phyloP scores from a whole-genome alignment of 64 coral and sea anemone species.

The Stichodactyla helianthus region DNA sequence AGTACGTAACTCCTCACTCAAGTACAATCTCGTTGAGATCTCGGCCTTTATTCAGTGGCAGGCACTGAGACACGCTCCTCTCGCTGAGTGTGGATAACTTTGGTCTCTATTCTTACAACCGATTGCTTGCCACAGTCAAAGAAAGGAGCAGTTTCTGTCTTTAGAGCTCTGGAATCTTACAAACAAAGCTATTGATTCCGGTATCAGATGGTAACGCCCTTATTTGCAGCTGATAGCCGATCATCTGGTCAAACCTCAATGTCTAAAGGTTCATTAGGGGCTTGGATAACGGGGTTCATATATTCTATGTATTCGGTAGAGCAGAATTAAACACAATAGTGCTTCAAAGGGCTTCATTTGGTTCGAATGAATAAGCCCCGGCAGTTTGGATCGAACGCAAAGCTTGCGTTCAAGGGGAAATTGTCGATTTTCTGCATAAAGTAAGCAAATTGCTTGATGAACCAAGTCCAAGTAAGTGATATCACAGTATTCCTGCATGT shows the following conservation, averaged over 20 bases:
- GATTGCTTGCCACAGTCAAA: neutral
- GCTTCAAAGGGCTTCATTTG: neutral
- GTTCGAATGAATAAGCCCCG: too few species aligned
- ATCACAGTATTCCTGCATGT: too few species aligned
- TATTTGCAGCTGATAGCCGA: conserved; percentile 1
- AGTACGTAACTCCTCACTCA: neutral
- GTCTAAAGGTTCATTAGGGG: conserved; percentile 3
- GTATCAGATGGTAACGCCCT: neutral
- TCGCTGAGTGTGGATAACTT: neutral
- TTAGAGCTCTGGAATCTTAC: neutral
- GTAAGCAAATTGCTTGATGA: neutral
- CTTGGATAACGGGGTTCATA: conserved; percentile 2
- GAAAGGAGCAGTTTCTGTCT: neutral
- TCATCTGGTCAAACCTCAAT: neutral
- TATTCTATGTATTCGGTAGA: neutral
- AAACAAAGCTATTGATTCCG: conserved; percentile 12
- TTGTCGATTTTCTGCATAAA: neutral
- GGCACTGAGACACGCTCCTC: neutral
- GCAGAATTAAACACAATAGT: neutral
- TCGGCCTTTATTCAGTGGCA: neutral
- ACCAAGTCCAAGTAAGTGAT: neutral
- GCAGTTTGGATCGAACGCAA: too few species aligned
- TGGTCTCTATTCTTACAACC: too few species aligned
- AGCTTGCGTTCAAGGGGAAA: neutral
- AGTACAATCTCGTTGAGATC: neutral